These are phyloP conservation scores for Hippoglossus hippoglossus DNA, from an alignment of 2,797 vertebrate species.

Conservation along the genomic window DNA sequence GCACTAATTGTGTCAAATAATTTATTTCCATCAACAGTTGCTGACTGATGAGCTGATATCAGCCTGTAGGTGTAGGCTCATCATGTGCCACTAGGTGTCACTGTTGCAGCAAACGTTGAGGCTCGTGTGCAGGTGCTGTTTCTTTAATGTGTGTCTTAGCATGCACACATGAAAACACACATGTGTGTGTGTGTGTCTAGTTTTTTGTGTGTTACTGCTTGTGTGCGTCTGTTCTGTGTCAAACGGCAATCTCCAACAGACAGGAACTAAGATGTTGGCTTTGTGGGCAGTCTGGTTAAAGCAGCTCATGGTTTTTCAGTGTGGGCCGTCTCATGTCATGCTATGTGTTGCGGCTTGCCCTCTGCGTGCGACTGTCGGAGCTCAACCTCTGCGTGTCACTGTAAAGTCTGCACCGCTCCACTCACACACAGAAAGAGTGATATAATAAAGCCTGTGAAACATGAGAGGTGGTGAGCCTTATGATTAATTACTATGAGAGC, in stretches of 20 bases:
- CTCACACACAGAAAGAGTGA: slow-evolving; percentile 24
- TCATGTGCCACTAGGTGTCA: slow-evolving; percentile 71
- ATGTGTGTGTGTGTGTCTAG: not conserved
- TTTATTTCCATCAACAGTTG: no score
- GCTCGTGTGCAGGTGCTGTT: not conserved
- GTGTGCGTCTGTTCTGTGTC: slow-evolving; percentile 19
- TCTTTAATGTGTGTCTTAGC: not conserved
- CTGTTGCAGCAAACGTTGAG: slow-evolving; percentile 69
- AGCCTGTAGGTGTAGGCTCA: not conserved
- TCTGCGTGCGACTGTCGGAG: slow-evolving; percentile 37
- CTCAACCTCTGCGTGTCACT: slow-evolving; percentile 29
- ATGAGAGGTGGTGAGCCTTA: slow-evolving; percentile 12
- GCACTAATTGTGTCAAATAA: no score
- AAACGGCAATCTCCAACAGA: slow-evolving; percentile 61
- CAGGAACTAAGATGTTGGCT: slow-evolving; percentile 74
- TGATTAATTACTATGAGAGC: slow-evolving; percentile 13
- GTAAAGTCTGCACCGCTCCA: slow-evolving; percentile 15
- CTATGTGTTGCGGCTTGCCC: slow-evolving; percentile 54
- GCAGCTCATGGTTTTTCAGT: slow-evolving; percentile 71
- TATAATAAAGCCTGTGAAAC: slow-evolving; percentile 9
- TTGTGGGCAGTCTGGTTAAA: slow-evolving; percentile 66
- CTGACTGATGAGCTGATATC: no score
- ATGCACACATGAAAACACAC: slow-evolving; percentile 6
- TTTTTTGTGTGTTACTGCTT: slow-evolving; percentile 5
- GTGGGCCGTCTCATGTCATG: slow-evolving; percentile 49